Evolutionary conservation across 2,888 invertebrate species (phyloP).

Genomic region (Dioctria rufipes): DNA sequence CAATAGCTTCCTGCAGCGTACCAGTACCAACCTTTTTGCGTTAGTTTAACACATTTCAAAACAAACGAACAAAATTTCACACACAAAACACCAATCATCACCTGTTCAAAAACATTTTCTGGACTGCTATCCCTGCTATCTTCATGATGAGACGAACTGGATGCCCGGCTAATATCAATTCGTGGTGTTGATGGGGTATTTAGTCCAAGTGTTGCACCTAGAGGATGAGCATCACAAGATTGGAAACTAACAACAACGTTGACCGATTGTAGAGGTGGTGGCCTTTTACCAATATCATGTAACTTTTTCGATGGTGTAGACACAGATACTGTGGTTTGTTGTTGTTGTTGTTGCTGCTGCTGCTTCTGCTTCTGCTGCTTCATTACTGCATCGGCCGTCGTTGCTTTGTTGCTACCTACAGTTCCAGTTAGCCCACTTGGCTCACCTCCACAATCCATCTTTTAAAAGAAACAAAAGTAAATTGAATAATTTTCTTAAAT

Average conservation of each 20-base stretch:
- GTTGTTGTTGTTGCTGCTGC: slow-evolving; percentile 4
- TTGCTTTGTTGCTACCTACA: background rate
- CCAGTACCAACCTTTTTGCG: slow-evolving; percentile 72
- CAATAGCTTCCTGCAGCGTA: slow-evolving; percentile 72
- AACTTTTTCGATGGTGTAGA: slow-evolving; percentile 63
- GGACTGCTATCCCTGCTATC: slow-evolving; percentile 89
- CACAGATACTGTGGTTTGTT: slow-evolving; percentile 60
- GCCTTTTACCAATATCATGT: slow-evolving; percentile 62
- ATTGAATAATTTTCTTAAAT: background rate
- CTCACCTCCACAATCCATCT: slow-evolving; percentile 39
- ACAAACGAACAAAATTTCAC: slow-evolving; percentile 60
- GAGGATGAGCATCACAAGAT: slow-evolving; percentile 60
- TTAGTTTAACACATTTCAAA: slow-evolving; percentile 62
- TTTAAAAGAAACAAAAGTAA: slow-evolving; percentile 13
- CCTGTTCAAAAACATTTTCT: slow-evolving; percentile 85
- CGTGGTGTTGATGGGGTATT: slow-evolving; percentile 84
- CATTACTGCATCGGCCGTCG: slow-evolving; percentile 26
- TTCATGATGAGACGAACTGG: slow-evolving; percentile 87
- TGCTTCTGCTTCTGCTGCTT: too few relatives aligned
- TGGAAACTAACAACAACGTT: background rate
- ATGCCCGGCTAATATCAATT: slow-evolving; percentile 91
- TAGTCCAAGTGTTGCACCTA: slow-evolving; percentile 65
- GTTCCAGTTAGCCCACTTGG: background rate
- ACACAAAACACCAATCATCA: slow-evolving; percentile 65
- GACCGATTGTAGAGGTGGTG: slow-evolving; percentile 68